Percentiles rank a stretch among this genome's conserved stretches.
phyloP scores from a whole-genome alignment of 53 echinoderm and acorn worm species.

The Astropecten irregularis region DNA sequence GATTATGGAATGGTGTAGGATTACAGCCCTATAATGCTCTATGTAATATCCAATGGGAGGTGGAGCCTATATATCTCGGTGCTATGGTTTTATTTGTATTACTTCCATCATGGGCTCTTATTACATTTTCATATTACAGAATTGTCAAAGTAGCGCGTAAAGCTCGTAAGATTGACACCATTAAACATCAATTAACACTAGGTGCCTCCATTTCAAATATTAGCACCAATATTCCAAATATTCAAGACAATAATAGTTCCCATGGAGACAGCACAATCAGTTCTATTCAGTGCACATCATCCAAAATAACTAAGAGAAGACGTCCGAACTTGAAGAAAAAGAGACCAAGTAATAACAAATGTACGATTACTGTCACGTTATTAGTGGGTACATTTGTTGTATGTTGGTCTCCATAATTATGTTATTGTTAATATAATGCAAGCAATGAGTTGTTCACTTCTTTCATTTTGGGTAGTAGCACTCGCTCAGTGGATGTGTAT shows the following conservation, averaged over 20 bases:
- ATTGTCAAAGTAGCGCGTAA: slow-evolving; percentile 54
- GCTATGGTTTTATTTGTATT: slow-evolving; percentile 30
- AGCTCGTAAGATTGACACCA: slow-evolving; percentile 28
- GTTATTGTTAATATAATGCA: slow-evolving; percentile 16
- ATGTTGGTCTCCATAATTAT: slow-evolving; percentile 57
- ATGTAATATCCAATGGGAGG: slow-evolving; percentile 57
- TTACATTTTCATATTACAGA: slow-evolving; percentile 22
- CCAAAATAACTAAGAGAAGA: background rate
- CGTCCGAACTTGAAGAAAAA: slow-evolving; percentile 27
- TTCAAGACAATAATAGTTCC: background rate
- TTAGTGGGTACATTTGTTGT: slow-evolving; percentile 47
- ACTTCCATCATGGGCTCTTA: slow-evolving; percentile 1
- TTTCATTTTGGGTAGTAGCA: slow-evolving; percentile 14
- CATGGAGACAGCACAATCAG: background rate
- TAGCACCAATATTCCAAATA: background rate
- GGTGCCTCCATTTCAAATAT: background rate
- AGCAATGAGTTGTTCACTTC: background rate
- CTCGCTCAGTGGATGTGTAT: slow-evolving; percentile 53
- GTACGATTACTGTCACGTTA: slow-evolving; percentile 36
- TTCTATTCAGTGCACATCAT: background rate
- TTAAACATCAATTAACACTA: background rate
- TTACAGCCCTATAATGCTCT: slow-evolving; percentile 40
- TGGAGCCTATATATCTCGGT: slow-evolving; percentile 9
- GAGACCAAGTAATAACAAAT: slow-evolving; percentile 1
- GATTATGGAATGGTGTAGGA: slow-evolving; percentile 48